phyloP scores from a whole-genome alignment of 2,888 invertebrate genomes.

The Ferdinandea cuprea region DNA sequence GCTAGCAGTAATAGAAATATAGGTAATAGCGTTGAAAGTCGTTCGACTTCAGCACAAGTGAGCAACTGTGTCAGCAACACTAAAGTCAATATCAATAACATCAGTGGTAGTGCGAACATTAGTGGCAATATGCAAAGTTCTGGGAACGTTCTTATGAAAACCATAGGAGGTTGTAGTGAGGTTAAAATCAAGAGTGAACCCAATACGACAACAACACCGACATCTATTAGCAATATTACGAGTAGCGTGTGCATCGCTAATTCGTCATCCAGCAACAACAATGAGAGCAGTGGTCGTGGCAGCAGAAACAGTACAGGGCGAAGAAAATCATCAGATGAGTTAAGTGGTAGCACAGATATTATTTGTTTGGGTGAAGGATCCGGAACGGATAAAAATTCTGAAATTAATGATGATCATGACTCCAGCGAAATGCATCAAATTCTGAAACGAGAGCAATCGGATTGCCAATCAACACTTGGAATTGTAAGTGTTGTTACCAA shows the following conservation, averaged over 20 bases:
- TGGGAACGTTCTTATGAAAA: constrained; percentile 18
- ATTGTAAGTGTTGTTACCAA: constrained; percentile 77
- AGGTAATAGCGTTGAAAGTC: constrained; percentile 74
- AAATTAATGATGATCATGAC: constrained; percentile 60
- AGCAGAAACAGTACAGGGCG: constrained; percentile 77
- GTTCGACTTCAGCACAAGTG: constrained; percentile 6
- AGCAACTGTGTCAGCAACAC: constrained; percentile 77
- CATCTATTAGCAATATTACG: constrained; percentile 84
- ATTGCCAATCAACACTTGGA: constrained; percentile 9
- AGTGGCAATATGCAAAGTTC: constrained; percentile 81
- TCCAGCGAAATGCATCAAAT: constrained; percentile 41
- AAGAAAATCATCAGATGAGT: constrained; percentile 75
- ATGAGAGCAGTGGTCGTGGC: constrained; percentile 51
- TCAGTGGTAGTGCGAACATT: constrained; percentile 75
- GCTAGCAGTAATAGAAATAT: constrained; percentile 61
- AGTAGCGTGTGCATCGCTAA: constrained; percentile 78
- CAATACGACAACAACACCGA: constrained; percentile 77
- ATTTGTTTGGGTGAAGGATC: constrained; percentile 27
- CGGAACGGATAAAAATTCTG: constrained; percentile 17
- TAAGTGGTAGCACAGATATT: constrained; percentile 58
- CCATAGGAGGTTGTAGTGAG: constrained; percentile 78
- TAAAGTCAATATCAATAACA: constrained; percentile 79
- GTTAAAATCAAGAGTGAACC: constrained; percentile 82
- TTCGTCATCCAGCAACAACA: constrained; percentile 77
- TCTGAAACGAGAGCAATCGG: constrained; percentile 35